A percentile compares a stretch with the other conserved stretches of the same genome.
phyloP scores from a whole-genome alignment of 2,888 invertebrate species.

The Dexiosoma caninum region DNA sequence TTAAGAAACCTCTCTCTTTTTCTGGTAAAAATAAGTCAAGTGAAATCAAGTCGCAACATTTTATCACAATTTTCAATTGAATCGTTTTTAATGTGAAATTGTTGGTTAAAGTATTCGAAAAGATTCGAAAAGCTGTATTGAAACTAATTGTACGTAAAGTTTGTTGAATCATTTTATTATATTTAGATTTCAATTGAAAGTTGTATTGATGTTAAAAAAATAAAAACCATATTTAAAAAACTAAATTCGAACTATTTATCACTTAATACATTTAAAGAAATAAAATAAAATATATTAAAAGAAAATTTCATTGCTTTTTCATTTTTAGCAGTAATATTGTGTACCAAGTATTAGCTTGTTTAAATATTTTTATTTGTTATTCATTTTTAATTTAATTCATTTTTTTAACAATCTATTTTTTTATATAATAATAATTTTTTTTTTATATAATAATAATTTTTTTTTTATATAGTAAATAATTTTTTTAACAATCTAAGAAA shows the following conservation, averaged over 20 bases:
- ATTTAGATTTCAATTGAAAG: constrained; percentile 49
- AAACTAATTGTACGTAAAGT: constrained; percentile 25
- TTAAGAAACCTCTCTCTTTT: constrained; percentile 32
- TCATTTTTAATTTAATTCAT: too few relatives aligned
- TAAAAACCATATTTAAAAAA: constrained; percentile 36
- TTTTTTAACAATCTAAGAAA: too few relatives aligned
- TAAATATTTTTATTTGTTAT: too few relatives aligned
- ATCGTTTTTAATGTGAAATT: constrained; percentile 15
- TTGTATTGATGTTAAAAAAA: constrained; percentile 53
- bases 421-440: too few relatives aligned
- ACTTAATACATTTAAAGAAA: constrained; percentile 57
- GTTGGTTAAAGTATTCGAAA: background rate
- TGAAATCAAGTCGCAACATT: constrained; percentile 29
- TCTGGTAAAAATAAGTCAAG: constrained; percentile 45
- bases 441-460: too few relatives aligned
- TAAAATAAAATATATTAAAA: constrained; percentile 33
- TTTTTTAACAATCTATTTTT: too few relatives aligned
- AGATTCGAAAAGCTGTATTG: constrained; percentile 4
- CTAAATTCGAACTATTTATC: constrained; percentile 62
- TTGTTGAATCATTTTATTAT: constrained; percentile 29
- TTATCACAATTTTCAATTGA: constrained; percentile 57
- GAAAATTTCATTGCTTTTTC: too few relatives aligned
- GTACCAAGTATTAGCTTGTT: too few relatives aligned
- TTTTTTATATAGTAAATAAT: too few relatives aligned
- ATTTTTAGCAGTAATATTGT: too few relatives aligned